Base-by-base conservation (phyloP, 2,888 invertebrate species). In the Lacanobia oleracea region DNA sequence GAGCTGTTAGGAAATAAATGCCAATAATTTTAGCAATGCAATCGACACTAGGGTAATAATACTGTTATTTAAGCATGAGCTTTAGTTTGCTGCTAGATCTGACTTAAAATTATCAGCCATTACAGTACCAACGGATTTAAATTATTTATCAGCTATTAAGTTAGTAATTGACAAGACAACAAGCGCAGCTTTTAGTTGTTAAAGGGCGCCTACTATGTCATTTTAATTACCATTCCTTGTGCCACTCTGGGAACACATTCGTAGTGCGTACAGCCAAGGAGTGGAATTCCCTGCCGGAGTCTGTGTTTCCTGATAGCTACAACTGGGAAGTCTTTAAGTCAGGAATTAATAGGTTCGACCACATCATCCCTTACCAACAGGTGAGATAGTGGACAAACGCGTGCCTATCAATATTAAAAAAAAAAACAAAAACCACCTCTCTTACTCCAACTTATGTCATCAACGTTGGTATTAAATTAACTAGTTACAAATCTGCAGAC, bases 1-100 rank as follows among this genome's bases (percentile, higher is more conserved):
- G 57, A 77, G 78, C 82, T 82, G 82, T 70, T 53, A 54, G 27
- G 59, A 63, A 77, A 82, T 77, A 82, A 77, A 69, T 63, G 78
- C 50, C 78, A 77, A 77, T 82, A 77, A 78, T 63, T 78, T 66
- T 50, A 69, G 43, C 65, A 50, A 51, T 77, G 62, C 70, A 77
- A 81, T 78, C 66, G 77, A 23, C 48, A 62, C 57, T 27, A 14
- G 37, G 12, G 23, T 59, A 67, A 75, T 81, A 66, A 64, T 48
- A 80, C 60, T 53, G 57, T 64, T 64, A 73, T 73, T 60, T 79
- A 56, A 23, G 8, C 43, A 64, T 57, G 54, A 7, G 43, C 64
- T 74, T 73, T 61, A 54, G 14, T 50, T 40, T 21, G 54, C 48
- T 16, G 10, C 54, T 16, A 54, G 18, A 40, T 48, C 12, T 51